Conservation (phyloP, 92 coral and sea anemone genomes). For the Epizoanthus rinbou region DNA sequence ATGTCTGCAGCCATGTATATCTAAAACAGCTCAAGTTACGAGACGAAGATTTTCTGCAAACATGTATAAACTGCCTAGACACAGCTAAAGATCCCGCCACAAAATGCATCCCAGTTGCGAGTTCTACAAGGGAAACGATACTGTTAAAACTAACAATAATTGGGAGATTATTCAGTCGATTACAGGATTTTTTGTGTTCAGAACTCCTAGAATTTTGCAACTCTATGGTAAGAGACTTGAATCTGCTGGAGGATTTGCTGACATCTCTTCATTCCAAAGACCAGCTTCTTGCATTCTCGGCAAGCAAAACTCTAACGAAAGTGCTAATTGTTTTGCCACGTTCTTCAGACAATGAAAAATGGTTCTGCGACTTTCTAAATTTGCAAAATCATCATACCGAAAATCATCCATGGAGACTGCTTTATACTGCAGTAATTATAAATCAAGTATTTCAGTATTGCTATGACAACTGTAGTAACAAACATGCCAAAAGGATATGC, state of each 20-base stretch:
- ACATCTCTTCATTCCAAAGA: constrained; percentile 40
- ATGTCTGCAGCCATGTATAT: constrained; percentile 1
- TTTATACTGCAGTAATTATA: constrained; percentile 54
- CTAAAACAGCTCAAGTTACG: constrained; percentile 17
- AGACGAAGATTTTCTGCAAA: neutral
- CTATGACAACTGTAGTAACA: neutral
- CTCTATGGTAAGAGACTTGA: constrained; percentile 29
- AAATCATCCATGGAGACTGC: constrained; percentile 53
- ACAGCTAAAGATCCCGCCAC: no score
- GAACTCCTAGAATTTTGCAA: constrained; percentile 44
- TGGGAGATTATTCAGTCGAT: constrained; percentile 39
- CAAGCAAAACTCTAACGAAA: constrained; percentile 59
- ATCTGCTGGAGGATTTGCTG: constrained; percentile 42
- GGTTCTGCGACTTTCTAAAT: constrained; percentile 24
- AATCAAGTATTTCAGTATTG: constrained; percentile 34
- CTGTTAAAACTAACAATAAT: constrained; percentile 60
- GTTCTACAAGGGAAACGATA: constrained; percentile 23
- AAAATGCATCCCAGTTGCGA: neutral
- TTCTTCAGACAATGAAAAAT: neutral
- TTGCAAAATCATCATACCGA: constrained; percentile 8
- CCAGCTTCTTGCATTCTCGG: constrained; percentile 69
- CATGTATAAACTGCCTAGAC: neutral
- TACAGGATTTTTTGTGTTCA: constrained; percentile 36
- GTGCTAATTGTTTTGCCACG: constrained; percentile 36
- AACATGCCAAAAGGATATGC: neutral